Percentiles rank a stretch among this genome's conserved stretches.
phyloP scores from a whole-genome alignment of 2,888 invertebrate genomes.

The Drosophila siamana region DNA sequence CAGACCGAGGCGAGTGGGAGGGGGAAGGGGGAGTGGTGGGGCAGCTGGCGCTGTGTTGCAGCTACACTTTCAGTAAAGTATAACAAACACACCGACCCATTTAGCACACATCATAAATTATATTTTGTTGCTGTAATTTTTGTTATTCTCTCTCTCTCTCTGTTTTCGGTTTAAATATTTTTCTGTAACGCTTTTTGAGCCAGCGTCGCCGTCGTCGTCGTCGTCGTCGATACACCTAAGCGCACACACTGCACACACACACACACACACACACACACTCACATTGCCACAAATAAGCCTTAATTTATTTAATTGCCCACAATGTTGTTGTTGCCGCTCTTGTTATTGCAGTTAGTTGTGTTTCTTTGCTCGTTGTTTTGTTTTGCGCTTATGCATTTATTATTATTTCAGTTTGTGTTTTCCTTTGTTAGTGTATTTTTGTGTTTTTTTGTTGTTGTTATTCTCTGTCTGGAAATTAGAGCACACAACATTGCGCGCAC shows the following conservation, averaged over 20 bases:
- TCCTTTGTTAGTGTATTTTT: constrained; percentile 16
- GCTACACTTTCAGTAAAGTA: too few relatives aligned
- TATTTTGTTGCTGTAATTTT: constrained; percentile 31
- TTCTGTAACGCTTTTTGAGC: constrained; percentile 62
- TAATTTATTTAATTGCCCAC: constrained; percentile 83
- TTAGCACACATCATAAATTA: constrained; percentile 75
- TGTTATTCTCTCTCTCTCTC: background rate
- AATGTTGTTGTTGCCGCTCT: constrained; percentile 37
- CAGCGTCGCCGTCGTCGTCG: constrained; percentile 22
- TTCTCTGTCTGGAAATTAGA: constrained; percentile 54
- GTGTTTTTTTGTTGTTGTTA: constrained; percentile 3
- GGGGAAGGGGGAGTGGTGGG: background rate
- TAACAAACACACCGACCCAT: constrained; percentile 51
- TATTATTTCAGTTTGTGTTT: constrained; percentile 26
- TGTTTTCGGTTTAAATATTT: background rate
- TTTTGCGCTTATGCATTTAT: constrained; percentile 44
- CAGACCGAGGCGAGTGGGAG: too few relatives aligned
- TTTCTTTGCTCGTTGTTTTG: constrained; percentile 4
- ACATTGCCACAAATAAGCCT: constrained; percentile 57
- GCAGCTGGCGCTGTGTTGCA: background rate
- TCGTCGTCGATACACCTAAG: constrained; percentile 46
- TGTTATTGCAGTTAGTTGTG: constrained; percentile 23
- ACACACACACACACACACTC: constrained; percentile 19
- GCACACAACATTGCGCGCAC: constrained; percentile 51
- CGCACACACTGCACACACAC: constrained; percentile 29